Evolutionary conservation across 2,797 vertebrate genomes (phyloP).

Genomic region (Natrix natrix): DNA sequence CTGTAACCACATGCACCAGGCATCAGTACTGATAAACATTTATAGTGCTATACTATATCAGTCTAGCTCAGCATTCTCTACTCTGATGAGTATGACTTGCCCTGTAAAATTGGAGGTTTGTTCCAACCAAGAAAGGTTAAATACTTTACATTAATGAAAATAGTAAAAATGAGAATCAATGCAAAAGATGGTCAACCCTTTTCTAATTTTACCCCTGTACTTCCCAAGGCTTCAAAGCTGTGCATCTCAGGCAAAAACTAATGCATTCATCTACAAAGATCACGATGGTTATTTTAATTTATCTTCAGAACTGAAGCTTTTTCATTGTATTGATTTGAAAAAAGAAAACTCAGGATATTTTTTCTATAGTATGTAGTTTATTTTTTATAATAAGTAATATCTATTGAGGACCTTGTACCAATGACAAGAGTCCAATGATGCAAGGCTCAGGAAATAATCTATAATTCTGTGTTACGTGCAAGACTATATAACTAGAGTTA

Average conservation of each 20-base stretch:
- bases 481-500: neutral
- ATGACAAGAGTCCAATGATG: slow-evolving; percentile 18
- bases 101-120: neutral
- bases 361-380: slow-evolving; percentile 53
- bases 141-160: neutral
- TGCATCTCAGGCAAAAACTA: neutral
- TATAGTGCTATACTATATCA: neutral
- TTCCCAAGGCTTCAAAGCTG: neutral
- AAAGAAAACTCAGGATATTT: slow-evolving; percentile 50
- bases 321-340: slow-evolving; percentile 8
- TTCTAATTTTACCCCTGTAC: neutral
- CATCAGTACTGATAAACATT: neutral
- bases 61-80: neutral
- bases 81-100: neutral
- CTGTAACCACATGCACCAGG: neutral
- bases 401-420: slow-evolving; percentile 37
- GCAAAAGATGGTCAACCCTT: neutral
- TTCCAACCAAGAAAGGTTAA: neutral
- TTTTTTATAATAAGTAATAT: slow-evolving; percentile 61
- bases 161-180: neutral
- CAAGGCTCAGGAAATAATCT: neutral
- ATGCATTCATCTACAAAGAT: slow-evolving; percentile 33
- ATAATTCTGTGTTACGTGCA: neutral
- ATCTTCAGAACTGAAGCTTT: slow-evolving; percentile 19
- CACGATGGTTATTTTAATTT: slow-evolving; percentile 18